These are phyloP conservation scores for Dryomyza anilis DNA, from an alignment of 2,888 invertebrate genomes.

Conservation along the genomic window DNA sequence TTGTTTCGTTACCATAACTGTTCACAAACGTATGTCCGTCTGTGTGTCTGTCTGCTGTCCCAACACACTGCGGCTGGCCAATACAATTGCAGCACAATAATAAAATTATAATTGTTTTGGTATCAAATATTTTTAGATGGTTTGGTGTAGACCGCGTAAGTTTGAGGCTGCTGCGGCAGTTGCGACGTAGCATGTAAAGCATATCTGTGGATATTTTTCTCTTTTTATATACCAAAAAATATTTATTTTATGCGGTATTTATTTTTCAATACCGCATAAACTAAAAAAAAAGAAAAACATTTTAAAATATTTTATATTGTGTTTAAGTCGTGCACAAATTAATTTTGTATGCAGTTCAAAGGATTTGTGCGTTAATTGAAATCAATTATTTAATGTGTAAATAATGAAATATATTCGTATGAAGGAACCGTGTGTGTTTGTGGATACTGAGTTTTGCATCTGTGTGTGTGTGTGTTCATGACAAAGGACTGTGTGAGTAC, in stretches of 20 bases:
- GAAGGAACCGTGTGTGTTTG: no score
- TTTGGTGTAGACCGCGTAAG: neutral
- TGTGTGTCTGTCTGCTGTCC: no score
- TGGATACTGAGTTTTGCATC: no score
- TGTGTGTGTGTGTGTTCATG: neutral
- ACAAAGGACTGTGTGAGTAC: neutral
- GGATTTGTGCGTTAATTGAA: slow-evolving; percentile 29
- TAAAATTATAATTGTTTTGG: neutral
- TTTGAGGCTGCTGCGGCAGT: neutral
- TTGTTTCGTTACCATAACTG: neutral
- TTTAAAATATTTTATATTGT: no score
- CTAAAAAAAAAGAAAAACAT: neutral
- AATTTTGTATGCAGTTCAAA: neutral
- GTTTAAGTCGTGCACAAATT: no score
- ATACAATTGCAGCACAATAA: no score
- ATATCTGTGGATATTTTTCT: neutral
- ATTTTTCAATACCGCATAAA: no score
- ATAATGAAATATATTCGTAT: no score
- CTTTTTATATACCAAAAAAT: neutral
- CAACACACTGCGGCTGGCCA: no score
- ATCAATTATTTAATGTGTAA: slow-evolving; percentile 45
- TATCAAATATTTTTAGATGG: no score
- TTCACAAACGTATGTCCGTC: neutral
- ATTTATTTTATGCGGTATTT: no score
- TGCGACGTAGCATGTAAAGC: neutral